phyloP scores from a whole-genome alignment of 2,113 vertebrate species.

The Casuarius casuarius region DNA sequence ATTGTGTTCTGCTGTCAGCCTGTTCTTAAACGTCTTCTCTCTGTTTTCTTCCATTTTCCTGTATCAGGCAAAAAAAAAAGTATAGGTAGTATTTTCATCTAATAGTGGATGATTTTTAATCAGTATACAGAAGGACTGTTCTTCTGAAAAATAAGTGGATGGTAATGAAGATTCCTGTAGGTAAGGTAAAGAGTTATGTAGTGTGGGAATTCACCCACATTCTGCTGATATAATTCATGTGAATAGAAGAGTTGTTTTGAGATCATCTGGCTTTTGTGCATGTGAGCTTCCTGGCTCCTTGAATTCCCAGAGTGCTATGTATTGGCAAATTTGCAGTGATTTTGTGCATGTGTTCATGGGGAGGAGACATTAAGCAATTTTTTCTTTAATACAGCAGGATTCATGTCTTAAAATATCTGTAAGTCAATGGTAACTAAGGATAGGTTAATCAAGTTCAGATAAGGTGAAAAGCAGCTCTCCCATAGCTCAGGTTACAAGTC shows the following conservation, averaged over 20 bases:
- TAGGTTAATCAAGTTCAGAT: conserved; percentile 39
- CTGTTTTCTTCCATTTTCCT: neutral
- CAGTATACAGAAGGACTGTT: neutral
- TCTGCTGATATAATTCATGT: neutral
- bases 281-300: neutral
- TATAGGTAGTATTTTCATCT: neutral
- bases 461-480: neutral
- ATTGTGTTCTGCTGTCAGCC: neutral
- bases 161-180: neutral
- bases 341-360: neutral
- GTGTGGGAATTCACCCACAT: neutral
- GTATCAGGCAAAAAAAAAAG: neutral
- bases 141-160: neutral
- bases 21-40: neutral
- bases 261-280: neutral
- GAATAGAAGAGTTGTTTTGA: neutral
- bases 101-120: neutral
- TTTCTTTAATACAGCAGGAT: neutral
- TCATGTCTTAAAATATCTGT: neutral
- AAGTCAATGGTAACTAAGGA: neutral
- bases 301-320: neutral
- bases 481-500: neutral
- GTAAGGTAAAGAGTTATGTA: neutral
- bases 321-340: neutral
- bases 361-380: neutral